phyloP scores from a whole-genome alignment of 2,888 invertebrate species.

The Callyntrura sp. region DNA sequence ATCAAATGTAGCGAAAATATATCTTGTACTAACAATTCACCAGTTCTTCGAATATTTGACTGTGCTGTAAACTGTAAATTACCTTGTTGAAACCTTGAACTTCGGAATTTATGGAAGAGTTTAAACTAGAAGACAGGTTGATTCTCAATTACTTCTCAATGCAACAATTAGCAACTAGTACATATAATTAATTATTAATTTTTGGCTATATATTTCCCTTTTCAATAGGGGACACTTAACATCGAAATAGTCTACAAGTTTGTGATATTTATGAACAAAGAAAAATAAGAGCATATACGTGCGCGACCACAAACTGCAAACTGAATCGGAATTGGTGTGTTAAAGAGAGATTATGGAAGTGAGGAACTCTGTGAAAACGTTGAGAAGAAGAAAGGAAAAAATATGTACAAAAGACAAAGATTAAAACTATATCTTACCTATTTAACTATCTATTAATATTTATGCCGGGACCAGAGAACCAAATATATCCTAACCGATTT shows the following conservation, averaged over 20 bases:
- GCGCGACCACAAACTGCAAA: slow-evolving; percentile 49
- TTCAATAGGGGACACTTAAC: neutral
- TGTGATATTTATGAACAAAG: neutral
- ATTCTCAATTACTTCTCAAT: neutral
- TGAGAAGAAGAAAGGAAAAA: neutral
- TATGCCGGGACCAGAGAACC: slow-evolving; percentile 15
- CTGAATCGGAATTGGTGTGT: neutral
- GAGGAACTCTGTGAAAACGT: neutral
- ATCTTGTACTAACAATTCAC: too few species aligned
- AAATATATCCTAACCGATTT: slow-evolving; percentile 55
- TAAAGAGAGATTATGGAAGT: neutral
- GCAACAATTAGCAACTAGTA: neutral
- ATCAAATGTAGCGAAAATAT: too few species aligned
- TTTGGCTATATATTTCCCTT: neutral
- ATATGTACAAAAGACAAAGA: slow-evolving; percentile 50
- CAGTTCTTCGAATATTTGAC: neutral
- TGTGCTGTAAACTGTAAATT: neutral
- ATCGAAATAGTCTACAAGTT: slow-evolving; percentile 50
- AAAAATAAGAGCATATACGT: neutral
- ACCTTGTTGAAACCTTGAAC: neutral
- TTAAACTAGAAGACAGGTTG: neutral
- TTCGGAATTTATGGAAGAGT: neutral
- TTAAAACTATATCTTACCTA: neutral
- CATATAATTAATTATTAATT: neutral
- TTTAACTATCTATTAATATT: neutral